Conservation (phyloP, 2,888 invertebrate genomes). For the Caenorhabditis afra region DNA sequence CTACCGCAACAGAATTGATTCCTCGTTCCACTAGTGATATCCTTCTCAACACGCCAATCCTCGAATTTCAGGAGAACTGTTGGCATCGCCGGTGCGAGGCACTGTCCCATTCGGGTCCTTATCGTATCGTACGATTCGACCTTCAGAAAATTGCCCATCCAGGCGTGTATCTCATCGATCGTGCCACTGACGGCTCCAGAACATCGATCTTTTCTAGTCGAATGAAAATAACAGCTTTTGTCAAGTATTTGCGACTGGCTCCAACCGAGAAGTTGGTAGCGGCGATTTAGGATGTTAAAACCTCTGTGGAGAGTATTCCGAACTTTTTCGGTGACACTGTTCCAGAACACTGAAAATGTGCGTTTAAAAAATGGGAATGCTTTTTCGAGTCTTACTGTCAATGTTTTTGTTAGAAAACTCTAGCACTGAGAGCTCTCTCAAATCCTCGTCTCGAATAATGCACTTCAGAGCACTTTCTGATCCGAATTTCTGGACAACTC, state of each 20-base stretch:
- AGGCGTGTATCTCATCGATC: constrained; percentile 56
- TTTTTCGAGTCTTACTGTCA: too few relatives aligned
- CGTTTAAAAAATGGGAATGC: too few relatives aligned
- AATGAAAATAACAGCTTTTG: constrained; percentile 76
- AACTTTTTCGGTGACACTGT: constrained; percentile 58
- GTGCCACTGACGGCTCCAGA: constrained; percentile 43
- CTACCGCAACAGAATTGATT: constrained; percentile 60
- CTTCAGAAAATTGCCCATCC: constrained; percentile 75
- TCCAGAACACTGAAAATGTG: too few relatives aligned
- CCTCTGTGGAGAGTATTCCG: constrained; percentile 55
- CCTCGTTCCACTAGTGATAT: constrained; percentile 53
- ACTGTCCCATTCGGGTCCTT: constrained; percentile 81
- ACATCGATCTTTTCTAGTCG: constrained; percentile 28
- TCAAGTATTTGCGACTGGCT: constrained; percentile 78
- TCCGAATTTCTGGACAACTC: constrained; percentile 72
- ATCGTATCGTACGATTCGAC: constrained; percentile 77
- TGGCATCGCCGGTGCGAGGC: constrained; percentile 79
- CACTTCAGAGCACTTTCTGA: constrained; percentile 70
- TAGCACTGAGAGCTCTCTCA: too few relatives aligned
- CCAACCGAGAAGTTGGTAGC: constrained; percentile 76
- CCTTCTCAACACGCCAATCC: constrained; percentile 59
- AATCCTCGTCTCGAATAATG: constrained; percentile 69
- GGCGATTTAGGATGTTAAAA: constrained; percentile 55
- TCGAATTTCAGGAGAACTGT: constrained; percentile 39
- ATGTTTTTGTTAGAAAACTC: too few relatives aligned